Evolutionary conservation across 2,888 invertebrate species (phyloP).

Genomic region (Dromius quadrimaculatus): DNA sequence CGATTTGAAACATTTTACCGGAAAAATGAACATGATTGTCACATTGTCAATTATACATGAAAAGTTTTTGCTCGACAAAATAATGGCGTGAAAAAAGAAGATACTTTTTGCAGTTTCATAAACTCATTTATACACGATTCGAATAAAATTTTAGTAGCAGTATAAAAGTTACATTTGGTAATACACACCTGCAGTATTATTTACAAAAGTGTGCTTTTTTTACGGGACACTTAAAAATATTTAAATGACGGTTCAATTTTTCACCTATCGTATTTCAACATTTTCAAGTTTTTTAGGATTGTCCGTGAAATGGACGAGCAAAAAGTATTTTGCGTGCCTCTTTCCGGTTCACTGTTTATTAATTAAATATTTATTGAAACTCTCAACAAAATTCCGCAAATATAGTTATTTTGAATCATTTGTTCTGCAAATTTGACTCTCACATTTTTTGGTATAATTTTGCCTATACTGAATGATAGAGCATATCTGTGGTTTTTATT

Average conservation of each 20-base stretch:
- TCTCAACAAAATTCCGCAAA: too few relatives aligned
- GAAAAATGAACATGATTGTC: constrained; percentile 25
- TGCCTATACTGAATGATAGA: too few relatives aligned
- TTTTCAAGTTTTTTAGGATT: constrained; percentile 17
- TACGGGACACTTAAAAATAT: constrained; percentile 23
- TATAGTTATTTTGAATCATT: too few relatives aligned
- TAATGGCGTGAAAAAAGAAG: neutral
- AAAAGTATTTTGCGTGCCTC: constrained; percentile 22
- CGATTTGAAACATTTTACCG: constrained; percentile 5
- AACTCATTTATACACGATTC: constrained; percentile 9
- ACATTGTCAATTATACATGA: constrained; percentile 5
- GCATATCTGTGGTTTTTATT: too few relatives aligned
- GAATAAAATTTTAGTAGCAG: constrained; percentile 23
- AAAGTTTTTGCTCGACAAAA: constrained; percentile 10
- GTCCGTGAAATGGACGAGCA: neutral
- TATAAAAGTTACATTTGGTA: constrained; percentile 22
- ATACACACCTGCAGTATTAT: constrained; percentile 14
- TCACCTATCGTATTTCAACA: constrained; percentile 1
- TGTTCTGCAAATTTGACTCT: too few relatives aligned
- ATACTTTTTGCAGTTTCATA: neutral
- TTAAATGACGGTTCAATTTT: constrained; percentile 20
- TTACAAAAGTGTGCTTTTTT: constrained; percentile 23
- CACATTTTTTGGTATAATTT: too few relatives aligned
- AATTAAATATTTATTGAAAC: neutral
- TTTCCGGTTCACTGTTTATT: neutral